These are phyloP conservation scores for Parascotia fuliginaria DNA, from an alignment of 2,888 invertebrate species.

Conservation along the genomic window DNA sequence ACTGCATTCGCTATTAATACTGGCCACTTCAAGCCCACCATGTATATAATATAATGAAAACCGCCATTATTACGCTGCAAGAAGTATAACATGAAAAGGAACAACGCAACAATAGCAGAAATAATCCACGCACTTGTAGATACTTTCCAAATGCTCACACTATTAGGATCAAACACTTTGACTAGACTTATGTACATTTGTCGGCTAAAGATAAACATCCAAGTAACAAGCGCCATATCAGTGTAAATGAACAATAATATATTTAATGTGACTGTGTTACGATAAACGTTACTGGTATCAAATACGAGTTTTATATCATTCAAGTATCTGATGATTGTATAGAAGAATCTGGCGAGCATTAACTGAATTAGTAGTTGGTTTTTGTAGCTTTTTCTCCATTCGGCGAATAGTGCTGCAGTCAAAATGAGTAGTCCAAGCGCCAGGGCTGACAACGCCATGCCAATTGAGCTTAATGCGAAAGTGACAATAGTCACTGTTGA, in stretches of 20 bases:
- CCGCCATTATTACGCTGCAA: constrained; percentile 23
- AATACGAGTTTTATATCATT: constrained; percentile 52
- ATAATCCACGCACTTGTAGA: constrained; percentile 60
- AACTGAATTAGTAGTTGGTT: constrained; percentile 74
- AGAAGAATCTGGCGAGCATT: constrained; percentile 67
- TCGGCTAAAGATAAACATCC: constrained; percentile 74
- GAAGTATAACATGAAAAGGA: constrained; percentile 34
- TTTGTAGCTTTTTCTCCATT: constrained; percentile 73
- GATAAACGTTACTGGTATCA: constrained; percentile 9
- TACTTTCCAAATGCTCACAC: constrained; percentile 51
- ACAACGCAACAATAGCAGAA: constrained; percentile 47
- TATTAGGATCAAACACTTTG: constrained; percentile 57
- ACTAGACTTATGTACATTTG: constrained; percentile 71
- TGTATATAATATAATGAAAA: constrained; percentile 47
- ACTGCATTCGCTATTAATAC: constrained; percentile 61
- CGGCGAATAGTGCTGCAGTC: constrained; percentile 63
- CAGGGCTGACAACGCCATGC: constrained; percentile 55
- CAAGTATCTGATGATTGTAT: constrained; percentile 57
- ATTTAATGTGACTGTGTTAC: constrained; percentile 41
- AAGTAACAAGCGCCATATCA: constrained; percentile 62
- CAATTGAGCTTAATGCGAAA: constrained; percentile 57
- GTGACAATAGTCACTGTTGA: constrained; percentile 44
- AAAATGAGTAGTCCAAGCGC: constrained; percentile 61
- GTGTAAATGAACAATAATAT: constrained; percentile 55
- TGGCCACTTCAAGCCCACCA: constrained; percentile 69